Base-by-base conservation (phyloP, 2,888 invertebrate species). In the Brenthis ino region DNA sequence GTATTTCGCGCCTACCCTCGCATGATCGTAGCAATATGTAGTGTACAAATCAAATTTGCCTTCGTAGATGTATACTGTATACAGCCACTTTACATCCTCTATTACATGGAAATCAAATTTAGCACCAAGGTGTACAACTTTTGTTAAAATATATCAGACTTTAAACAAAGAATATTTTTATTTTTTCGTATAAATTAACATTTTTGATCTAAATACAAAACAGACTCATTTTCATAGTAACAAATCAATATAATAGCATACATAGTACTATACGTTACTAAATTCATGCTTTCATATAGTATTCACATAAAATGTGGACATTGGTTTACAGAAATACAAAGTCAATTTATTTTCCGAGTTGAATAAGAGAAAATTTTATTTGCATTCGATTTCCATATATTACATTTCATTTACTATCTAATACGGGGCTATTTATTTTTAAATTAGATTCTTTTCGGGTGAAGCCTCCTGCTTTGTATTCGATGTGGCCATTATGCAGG, bases 381-480 rank as follows among this genome's bases (percentile, higher is more conserved):
- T 67, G 57, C 60, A 69, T 69, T 55, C 43, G 20, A 64, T 69
- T 64, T 67, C 64, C 66, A 69, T 69, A 69, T 69, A 70, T 68
- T 72, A 48, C 67, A 67, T 68, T 66, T 70, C 68, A 60, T 60
- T 60, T 56, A 72, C 68, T 68, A 72, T 72, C 66, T 72, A 57
- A 68, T 66, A 55, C 60, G 57, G 53, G 72, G 76, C 73, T 70
- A 77, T 80, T 80, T 79, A 76, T 77, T 81, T 84, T 81, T 78
- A 86, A 86, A 86, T 87, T 86, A 81, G 84, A 86, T 87, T 84
- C 75, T 75, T 79, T 82, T 79, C 79, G 79, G 79, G 73, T 81
- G 78, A 77, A 74, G 69, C 77, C 78, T 75, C 69, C 76, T 79
- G 74, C 81, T 82, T 81, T 80, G 78, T 82, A 80, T 80, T 80